A percentile compares a stretch with the other conserved stretches of the same genome.
phyloP scores from a whole-genome alignment of 1,140 invertebrate species.

The Neocloeon triangulifer region DNA sequence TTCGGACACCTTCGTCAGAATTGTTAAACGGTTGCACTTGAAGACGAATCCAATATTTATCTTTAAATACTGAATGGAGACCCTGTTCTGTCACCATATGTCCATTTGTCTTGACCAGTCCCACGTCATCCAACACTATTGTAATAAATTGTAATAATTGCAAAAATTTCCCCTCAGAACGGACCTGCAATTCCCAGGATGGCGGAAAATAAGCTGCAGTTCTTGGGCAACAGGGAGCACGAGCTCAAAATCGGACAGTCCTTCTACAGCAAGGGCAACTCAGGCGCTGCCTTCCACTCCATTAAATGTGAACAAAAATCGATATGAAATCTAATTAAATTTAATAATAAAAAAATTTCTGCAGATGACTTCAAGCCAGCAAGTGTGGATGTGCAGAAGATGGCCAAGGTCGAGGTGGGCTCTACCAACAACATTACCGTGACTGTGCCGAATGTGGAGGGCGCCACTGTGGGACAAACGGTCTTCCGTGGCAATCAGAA shows the following conservation, averaged over 20 bases:
- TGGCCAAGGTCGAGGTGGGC: slow-evolving; percentile 70
- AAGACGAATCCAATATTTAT: too few relatives aligned
- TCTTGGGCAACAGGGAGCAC: too few relatives aligned
- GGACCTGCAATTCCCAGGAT: too few relatives aligned
- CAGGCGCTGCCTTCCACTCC: slow-evolving; percentile 53
- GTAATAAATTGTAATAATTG: too few relatives aligned
- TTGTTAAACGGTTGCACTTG: too few relatives aligned
- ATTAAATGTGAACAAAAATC: slow-evolving; percentile 48
- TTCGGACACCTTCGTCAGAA: too few relatives aligned
- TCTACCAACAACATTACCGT: slow-evolving; percentile 33
- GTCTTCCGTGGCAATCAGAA: slow-evolving; percentile 84
- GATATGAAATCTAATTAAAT: slow-evolving; percentile 3
- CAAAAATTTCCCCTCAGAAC: too few relatives aligned
- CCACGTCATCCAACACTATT: too few relatives aligned
- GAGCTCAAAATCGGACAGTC: slow-evolving; percentile 64
- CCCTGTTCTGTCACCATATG: too few relatives aligned
- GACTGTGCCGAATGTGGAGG: slow-evolving; percentile 79
- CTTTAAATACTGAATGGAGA: too few relatives aligned
- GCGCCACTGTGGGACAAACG: slow-evolving; percentile 66
- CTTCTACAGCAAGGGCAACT: slow-evolving; percentile 46
- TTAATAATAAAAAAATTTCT: slow-evolving; percentile 4
- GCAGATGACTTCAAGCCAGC: slow-evolving; percentile 94
- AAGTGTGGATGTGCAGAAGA: slow-evolving; percentile 77
- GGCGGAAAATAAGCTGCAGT: too few relatives aligned
- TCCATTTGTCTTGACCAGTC: too few relatives aligned